Evolutionary conservation across 2,113 vertebrate genomes (phyloP), one percentile per base, ranked within the genome.

Genomic region (Lamprotornis superbus): DNA sequence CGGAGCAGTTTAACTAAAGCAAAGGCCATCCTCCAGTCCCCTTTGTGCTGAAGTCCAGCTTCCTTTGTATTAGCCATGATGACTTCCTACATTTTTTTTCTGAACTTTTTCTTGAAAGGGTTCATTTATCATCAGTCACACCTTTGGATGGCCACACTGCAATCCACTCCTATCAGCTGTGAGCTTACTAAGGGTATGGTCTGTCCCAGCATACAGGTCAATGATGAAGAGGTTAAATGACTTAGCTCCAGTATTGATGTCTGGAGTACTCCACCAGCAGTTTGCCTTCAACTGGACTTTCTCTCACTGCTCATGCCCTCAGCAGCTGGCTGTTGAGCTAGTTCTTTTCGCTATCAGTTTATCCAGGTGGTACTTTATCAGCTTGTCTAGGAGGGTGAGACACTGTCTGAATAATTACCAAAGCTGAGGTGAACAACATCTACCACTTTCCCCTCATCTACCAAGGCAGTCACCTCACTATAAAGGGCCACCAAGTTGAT

Each of bases 121-220:
- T 50, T 90, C 3, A 6, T 81, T 57, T 70, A 15, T 82, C 4
- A 18, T 71, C 2, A 2, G 27, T 71, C 46, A 23, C 3, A 59
- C 10, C 7, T 55, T 39, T 71, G 46, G 9, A 22, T 60, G 35
- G 46, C 17, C 44, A 31, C 35, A 31, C 31, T 59, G 23, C 31
- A 23, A 9, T 0, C 49, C 17, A 35, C 8, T 44, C 13, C 23
- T 53, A 0, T n/a, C 4, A 24, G 42, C 75, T 65, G 39, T 86
- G 50, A 28, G 18, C 20, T 49, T 44, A 11, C 6, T 27, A 5
- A 28, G 55, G 15, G 4, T 1, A 1, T 3, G 6, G 7, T 69
- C 42, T 57, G 49, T 44, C 23, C n/a, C 49, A 69, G 13, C n/a
- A 64, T 53, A 8, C 22, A 37, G 44, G 24, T 46, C 49, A 50